These are phyloP conservation scores for Penaeus indicus DNA, from an alignment of 1,140 invertebrate species.

Conservation along the genomic window DNA sequence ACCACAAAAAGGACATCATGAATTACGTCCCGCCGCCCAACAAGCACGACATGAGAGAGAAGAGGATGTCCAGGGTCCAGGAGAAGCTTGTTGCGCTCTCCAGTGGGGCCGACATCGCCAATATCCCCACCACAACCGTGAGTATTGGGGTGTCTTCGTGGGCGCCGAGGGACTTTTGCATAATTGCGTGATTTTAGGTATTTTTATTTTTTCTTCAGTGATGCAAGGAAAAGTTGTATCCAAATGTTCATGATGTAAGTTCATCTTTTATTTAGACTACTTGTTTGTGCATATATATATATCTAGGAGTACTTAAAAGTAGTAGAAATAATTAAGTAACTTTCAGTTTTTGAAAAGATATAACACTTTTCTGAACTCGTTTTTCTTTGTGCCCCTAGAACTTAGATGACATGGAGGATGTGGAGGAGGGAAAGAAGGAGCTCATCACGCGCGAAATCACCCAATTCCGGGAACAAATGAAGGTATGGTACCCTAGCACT, in stretches of 20 bases:
- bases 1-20: conserved; percentile 86
- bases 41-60: conserved; percentile 64
- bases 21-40: conserved; percentile 71
- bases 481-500: conserved; percentile 78
- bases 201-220: too few relatives aligned
- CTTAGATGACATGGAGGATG: conserved; percentile 81
- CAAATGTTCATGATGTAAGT: too few relatives aligned
- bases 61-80: conserved; percentile 68
- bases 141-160: conserved; percentile 5
- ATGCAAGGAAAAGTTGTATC: too few relatives aligned
- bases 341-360: too few relatives aligned
- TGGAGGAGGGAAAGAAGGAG: conserved; percentile 94
- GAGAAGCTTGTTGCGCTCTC: conserved; percentile 67
- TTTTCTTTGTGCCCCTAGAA: conserved; percentile 69
- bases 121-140: conserved; percentile 59
- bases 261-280: too few relatives aligned
- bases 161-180: neutral
- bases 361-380: too few relatives aligned
- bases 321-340: too few relatives aligned
- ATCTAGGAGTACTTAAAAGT: too few relatives aligned
- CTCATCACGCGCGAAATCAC: conserved; percentile 96
- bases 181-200: too few relatives aligned
- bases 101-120: conserved; percentile 66
- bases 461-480: conserved; percentile 96
- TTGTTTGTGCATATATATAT: too few relatives aligned